These are phyloP conservation scores for Anthopleura xanthogrammica DNA, from an alignment of 92 coral and sea anemone species.

Conservation along the genomic window DNA sequence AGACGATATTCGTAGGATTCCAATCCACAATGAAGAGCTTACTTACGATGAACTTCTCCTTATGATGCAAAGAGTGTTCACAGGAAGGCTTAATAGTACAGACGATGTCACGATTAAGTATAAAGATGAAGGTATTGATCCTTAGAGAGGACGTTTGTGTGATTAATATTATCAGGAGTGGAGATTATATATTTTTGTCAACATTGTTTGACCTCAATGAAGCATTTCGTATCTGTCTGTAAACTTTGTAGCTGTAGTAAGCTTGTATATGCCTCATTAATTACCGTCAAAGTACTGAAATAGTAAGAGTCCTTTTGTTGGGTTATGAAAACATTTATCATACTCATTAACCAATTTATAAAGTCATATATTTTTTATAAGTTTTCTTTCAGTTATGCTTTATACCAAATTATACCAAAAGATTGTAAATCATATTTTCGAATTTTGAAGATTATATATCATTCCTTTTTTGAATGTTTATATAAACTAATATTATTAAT, in stretches of 20 bases:
- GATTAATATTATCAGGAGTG: neutral
- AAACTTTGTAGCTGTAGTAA: neutral
- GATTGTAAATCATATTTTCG: too few relatives aligned
- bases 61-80: conserved; percentile 98
- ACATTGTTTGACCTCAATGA: too few relatives aligned
- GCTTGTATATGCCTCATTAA: neutral
- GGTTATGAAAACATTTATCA: neutral
- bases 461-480: neutral
- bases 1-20: conserved; percentile 93
- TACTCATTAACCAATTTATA: too few relatives aligned
- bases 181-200: neutral
- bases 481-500: neutral
- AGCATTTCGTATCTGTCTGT: neutral
- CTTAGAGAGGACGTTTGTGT: neutral
- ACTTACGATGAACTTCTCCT: conserved; percentile 92
- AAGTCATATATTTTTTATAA: neutral
- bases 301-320: neutral
- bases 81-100: conserved; percentile 74
- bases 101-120: conserved; percentile 96
- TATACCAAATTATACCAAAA: neutral
- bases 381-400: neutral
- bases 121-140: conserved; percentile 79
- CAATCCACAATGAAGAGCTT: conserved; percentile 97
- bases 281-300: neutral
- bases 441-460: too few relatives aligned